phyloP scores from a whole-genome alignment of 2,888 invertebrate species.

The Himalopsyche tibetana region DNA sequence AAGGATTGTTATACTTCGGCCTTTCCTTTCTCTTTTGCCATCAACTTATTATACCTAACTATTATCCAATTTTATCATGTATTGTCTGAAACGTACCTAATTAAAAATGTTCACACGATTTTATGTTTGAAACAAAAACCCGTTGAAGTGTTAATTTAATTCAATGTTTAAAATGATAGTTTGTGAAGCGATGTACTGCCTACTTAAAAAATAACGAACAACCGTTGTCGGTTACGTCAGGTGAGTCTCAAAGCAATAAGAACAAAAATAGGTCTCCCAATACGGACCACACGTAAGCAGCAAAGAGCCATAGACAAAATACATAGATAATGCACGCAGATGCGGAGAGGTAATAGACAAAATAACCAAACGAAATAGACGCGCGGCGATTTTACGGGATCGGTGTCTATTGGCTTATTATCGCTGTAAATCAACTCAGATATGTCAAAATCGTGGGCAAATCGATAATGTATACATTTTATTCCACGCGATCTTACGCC shows the following conservation, averaged over 20 bases:
- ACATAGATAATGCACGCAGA: not conserved
- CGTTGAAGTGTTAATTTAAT: not conserved
- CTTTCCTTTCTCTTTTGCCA: no score
- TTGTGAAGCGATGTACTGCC: constrained; percentile 3
- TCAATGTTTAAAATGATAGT: not conserved
- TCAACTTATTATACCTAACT: no score
- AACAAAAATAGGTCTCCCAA: constrained; percentile 15
- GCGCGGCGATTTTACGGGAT: constrained; percentile 3
- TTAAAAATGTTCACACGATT: no score
- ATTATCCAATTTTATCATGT: no score
- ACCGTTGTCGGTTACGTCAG: constrained; percentile 4
- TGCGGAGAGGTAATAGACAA: constrained; percentile 13
- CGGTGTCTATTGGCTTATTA: constrained; percentile 5
- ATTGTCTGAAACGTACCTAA: no score
- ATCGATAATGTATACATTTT: not conserved
- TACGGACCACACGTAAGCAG: constrained; percentile 23
- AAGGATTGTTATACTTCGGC: no score
- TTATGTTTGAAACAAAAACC: no score
- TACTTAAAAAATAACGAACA: constrained; percentile 29
- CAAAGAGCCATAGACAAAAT: constrained; percentile 8
- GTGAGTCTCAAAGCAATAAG: constrained; percentile 7
- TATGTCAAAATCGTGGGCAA: constrained; percentile 30
- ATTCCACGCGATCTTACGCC: not conserved
- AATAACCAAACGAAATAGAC: constrained; percentile 1
- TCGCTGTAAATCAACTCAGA: constrained; percentile 19